These are phyloP conservation scores for Cataglyphis livida DNA, from an alignment of 2,888 invertebrate species.

Conservation along the genomic window DNA sequence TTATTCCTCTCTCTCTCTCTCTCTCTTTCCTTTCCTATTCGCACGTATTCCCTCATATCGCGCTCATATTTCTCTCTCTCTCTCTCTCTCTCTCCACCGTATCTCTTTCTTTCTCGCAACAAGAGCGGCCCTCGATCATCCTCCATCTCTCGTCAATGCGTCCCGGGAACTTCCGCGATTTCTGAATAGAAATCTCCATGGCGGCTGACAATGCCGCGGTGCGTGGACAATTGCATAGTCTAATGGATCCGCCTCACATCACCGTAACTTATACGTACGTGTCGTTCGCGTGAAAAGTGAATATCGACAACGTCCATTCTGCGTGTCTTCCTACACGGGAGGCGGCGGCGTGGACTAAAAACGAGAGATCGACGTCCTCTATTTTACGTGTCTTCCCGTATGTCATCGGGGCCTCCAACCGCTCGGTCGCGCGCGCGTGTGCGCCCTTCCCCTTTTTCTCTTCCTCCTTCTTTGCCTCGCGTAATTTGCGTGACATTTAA, in stretches of 20 bases:
- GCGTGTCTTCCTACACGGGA: constrained; percentile 67
- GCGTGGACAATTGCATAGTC: constrained; percentile 76
- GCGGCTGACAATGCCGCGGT: constrained; percentile 73
- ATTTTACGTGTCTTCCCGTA: constrained; percentile 72
- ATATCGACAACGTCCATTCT: constrained; percentile 75
- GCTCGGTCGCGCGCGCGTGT: constrained; percentile 22
- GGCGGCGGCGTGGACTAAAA: constrained; percentile 61
- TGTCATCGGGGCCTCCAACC: constrained; percentile 70
- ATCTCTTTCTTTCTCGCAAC: constrained; percentile 73
- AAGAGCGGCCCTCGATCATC: constrained; percentile 75
- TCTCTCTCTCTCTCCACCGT: constrained; percentile 68
- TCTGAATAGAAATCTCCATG: constrained; percentile 74
- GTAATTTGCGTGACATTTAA: constrained; percentile 52
- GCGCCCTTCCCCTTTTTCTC: constrained; percentile 70
- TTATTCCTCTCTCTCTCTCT: background rate
- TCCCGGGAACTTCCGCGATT: constrained; percentile 73
- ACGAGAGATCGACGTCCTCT: constrained; percentile 73
- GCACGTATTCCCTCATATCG: constrained; percentile 13
- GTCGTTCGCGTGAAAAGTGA: constrained; percentile 73
- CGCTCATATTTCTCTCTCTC: constrained; percentile 50
- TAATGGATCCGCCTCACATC: constrained; percentile 76
- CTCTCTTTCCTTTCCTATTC: constrained; percentile 56
- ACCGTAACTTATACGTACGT: constrained; percentile 76
- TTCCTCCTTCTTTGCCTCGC: constrained; percentile 61
- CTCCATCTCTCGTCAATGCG: constrained; percentile 74